Base-by-base conservation (phyloP, 2,113 vertebrate species). In the Apteryx owenii region DNA sequence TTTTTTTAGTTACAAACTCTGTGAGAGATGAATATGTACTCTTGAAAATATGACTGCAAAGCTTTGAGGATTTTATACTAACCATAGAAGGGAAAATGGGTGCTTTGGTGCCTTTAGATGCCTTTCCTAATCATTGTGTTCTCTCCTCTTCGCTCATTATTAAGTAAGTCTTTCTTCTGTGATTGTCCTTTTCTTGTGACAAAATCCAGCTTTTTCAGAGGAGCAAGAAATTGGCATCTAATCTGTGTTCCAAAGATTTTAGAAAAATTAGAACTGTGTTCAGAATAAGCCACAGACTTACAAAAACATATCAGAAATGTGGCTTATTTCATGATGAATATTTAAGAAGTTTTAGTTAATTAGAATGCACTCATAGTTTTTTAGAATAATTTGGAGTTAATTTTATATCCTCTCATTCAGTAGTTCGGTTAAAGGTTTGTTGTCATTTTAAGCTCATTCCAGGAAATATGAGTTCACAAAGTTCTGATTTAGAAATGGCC, bases 191-290 rank as follows among this genome's bases (percentile, higher is more conserved):
- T 73, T 79, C 26, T 44, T 68, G 28, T 68, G 53, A 85, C 29
- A 82, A 85, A 88, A 91, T 13, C 38, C 17, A n/a, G 21, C 12
- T 73, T 90, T 89, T 71, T 42, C 73, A 31, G 48, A 77, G 16
- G 21, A 83, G 42, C 46, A 77, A 92, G 12, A 83, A 92, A 75
- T 73, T 62, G 44, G 15, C 26, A 69, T 68, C 38, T 75, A 56
- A 64, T 85, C 87, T 82, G 29, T 19, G 69, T 92, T 89, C 23
- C 56, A 76, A 64, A 79, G 40, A 92, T 48, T 26, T 12, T 85
- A 72, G 53, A 5, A 20, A 28, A 20, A 91, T 46, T 14, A 62
- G 72, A 54, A 12, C 60, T 48, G 4, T 28, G 15, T 60, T 61
- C 69, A 81, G 33, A 48, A 19, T 50, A 78, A 75, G 20, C 64